Percentiles rank a stretch among this genome's conserved stretches.
Evolutionary conservation across 1,140 invertebrate species (phyloP).

Genomic region (Bilobella aurantiaca): DNA sequence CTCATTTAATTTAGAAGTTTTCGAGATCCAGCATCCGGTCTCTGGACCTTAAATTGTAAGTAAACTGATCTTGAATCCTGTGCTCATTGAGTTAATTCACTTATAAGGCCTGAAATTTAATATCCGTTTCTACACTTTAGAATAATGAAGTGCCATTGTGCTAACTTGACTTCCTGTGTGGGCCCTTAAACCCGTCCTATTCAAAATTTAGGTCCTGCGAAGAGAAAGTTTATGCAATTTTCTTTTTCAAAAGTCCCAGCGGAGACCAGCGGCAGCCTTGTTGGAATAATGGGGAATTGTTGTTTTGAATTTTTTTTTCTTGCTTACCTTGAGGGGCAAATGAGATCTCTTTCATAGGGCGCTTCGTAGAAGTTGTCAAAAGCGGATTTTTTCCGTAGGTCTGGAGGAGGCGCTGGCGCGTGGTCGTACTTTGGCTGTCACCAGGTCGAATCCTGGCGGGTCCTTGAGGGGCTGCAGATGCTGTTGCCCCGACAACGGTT

Average conservation of each 20-base stretch:
- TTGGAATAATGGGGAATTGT: too few species aligned
- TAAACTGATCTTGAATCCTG: too few species aligned
- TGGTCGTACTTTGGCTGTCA: conserved; percentile 31
- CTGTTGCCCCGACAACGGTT: conserved; percentile 22
- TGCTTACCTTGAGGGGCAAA: conserved; percentile 20
- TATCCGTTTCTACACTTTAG: background rate
- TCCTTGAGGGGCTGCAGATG: conserved; percentile 11
- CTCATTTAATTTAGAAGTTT: too few species aligned
- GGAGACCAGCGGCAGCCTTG: too few species aligned
- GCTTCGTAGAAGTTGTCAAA: conserved; percentile 7
- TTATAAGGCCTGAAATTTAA: background rate
- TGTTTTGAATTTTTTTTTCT: background rate
- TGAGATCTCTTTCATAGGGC: conserved; percentile 15
- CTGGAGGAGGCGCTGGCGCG: conserved; percentile 26
- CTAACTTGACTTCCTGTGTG: too few species aligned
- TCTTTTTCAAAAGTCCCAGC: too few species aligned
- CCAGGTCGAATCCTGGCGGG: conserved; percentile 18
- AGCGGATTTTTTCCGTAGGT: conserved; percentile 23
- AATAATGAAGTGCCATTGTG: background rate
- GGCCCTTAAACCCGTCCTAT: too few species aligned
- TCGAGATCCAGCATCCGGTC: too few species aligned
- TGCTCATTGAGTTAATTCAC: too few species aligned
- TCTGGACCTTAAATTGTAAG: too few species aligned
- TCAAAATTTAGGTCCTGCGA: too few species aligned
- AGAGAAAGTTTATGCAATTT: too few species aligned